Base-by-base conservation (phyloP, 2,888 invertebrate species). In the Campoplex nolae region DNA sequence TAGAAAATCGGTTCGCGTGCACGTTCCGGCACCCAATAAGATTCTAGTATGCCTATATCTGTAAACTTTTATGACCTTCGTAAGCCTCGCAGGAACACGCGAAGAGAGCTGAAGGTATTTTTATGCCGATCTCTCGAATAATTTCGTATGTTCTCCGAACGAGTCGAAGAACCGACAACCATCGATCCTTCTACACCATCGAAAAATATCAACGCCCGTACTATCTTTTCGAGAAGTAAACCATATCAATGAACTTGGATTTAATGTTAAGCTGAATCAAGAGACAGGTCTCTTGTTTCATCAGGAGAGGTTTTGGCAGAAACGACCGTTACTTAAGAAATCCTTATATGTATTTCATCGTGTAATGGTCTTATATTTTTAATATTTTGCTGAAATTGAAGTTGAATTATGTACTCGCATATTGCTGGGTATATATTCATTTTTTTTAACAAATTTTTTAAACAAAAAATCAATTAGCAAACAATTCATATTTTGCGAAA, bases 1-100 rank as follows among this genome's bases (percentile, higher is more conserved):
- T 87, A 76, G 87, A 58, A 84, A 84, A 87, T 84, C 78, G 75
- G 78, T 82, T 83, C 70, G 75, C 84, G 77, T 83, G 84, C 82
- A 79, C 70, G 82, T 62, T 51, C 35, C 56, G 16, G 51, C 28
- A 73, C 45, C 87, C 82, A 78, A 87, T 87, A 79, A 74, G 78
- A 71, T 38, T 54, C 32, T 28, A 16, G 58, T 81, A 56, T 73
- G 48, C 32, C 87, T 82, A 79, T 87, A 65, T 84, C 75, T 35
- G 82, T 84, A 76, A 76, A 84, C 65, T 84, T 87, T 87, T 84
- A 87, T 83, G 79, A 75, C 82, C 65, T 76, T 78, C 82, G 62
- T 75, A 54, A 71, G 84, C 56, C 82, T 62, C 81, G 65, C 58
- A 83, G 62, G 81, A 62, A 78, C 81, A 78, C 56, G 68, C 84